Conservation (phyloP, 2,888 invertebrate species). For the Rutpela maculata region DNA sequence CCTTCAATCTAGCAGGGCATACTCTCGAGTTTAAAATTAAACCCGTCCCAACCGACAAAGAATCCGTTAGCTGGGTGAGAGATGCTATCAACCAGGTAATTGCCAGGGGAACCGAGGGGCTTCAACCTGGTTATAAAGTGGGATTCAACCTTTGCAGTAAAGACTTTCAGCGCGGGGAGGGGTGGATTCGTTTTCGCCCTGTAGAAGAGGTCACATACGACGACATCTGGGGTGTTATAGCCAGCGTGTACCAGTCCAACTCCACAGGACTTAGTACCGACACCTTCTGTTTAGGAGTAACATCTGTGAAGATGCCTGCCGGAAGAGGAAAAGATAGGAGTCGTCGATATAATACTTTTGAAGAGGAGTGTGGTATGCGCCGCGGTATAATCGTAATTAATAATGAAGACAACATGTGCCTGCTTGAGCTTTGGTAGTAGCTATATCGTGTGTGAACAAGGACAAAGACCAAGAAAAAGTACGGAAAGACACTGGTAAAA, state of each 20-base stretch:
- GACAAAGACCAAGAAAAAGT: slow-evolving; percentile 26
- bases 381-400: slow-evolving; percentile 46
- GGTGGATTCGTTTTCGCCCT: slow-evolving; percentile 26
- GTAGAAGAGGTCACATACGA: slow-evolving; percentile 16
- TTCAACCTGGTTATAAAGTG: slow-evolving; percentile 1
- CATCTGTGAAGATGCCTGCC: slow-evolving; percentile 31
- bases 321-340: slow-evolving; percentile 31
- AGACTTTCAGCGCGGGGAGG: slow-evolving; percentile 21
- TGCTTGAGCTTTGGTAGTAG: slow-evolving; percentile 36
- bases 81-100: background rate
- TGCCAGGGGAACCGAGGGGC: background rate
- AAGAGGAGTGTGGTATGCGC: too few relatives aligned
- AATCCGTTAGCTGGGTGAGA: background rate
- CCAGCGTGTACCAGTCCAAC: slow-evolving; percentile 36
- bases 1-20: too few relatives aligned
- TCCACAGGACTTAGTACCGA: slow-evolving; percentile 45
- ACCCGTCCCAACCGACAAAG: background rate
- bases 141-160: slow-evolving; percentile 34
- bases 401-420: slow-evolving; percentile 50
- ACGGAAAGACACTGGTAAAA: slow-evolving; percentile 22
- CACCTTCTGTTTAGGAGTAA: slow-evolving; percentile 49
- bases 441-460: slow-evolving; percentile 42
- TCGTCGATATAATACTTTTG: slow-evolving; percentile 42
- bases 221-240: slow-evolving; percentile 27
- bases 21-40: slow-evolving; percentile 7